These are phyloP conservation scores for Eutrigla gurnardus DNA, from an alignment of 2,797 vertebrate genomes.

Conservation along the genomic window DNA sequence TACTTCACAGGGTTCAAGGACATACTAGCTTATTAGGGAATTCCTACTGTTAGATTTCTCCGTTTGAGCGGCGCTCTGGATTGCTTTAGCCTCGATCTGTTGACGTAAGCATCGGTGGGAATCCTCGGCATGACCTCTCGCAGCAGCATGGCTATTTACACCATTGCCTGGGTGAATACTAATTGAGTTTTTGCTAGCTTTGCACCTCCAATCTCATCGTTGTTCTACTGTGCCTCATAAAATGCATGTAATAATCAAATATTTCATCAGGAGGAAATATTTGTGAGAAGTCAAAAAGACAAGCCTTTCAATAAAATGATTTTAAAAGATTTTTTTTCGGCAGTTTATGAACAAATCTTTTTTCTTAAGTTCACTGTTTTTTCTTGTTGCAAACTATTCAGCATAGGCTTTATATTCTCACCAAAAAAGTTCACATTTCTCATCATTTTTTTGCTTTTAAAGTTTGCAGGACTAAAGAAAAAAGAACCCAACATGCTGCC, in stretches of 20 bases:
- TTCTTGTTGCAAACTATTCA: no score
- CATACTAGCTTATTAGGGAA: conserved; percentile 53
- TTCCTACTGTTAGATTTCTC: conserved; percentile 37
- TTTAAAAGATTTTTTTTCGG: background rate
- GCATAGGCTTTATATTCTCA: background rate
- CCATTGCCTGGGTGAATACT: conserved; percentile 21
- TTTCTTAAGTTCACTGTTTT: no score
- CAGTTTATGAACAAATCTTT: background rate
- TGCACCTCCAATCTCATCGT: conserved; percentile 10
- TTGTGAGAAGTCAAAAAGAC: background rate
- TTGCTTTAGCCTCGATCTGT: conserved; percentile 19
- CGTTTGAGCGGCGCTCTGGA: conserved; percentile 16
- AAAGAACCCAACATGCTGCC: background rate
- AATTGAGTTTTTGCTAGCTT: conserved; percentile 28
- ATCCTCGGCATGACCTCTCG: conserved; percentile 46
- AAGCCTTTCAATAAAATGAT: background rate
- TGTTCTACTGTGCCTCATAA: background rate
- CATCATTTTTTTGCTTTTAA: background rate
- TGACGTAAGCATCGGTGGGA: conserved; percentile 56
- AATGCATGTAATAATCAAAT: background rate
- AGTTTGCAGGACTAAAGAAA: background rate
- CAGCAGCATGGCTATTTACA: conserved; percentile 39
- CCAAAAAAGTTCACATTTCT: background rate
- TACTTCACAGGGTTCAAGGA: conserved; percentile 56
- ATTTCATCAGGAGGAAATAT: background rate